A percentile compares a stretch with the other conserved stretches of the same genome.
These are phyloP conservation scores for Anoplopoma fimbria DNA, from an alignment of 2,113 vertebrate genomes.

Conservation along the genomic window DNA sequence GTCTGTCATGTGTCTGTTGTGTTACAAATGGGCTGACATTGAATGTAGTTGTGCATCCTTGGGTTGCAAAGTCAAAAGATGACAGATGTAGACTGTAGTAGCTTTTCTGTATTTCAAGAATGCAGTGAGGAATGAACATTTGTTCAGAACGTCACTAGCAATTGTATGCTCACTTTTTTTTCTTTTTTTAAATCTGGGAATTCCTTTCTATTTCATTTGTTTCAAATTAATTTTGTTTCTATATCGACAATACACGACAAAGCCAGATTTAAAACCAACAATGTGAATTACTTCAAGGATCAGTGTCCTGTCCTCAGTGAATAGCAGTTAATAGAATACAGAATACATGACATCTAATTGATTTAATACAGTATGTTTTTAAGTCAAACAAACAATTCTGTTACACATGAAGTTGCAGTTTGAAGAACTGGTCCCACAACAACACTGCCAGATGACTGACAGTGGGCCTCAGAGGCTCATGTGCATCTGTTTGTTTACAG, in stretches of 20 bases:
- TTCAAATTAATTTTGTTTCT: background rate
- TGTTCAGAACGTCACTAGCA: background rate
- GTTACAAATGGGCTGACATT: background rate
- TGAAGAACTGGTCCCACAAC: slow-evolving; percentile 12
- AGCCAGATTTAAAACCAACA: background rate
- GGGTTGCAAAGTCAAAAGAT: background rate
- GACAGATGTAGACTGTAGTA: background rate
- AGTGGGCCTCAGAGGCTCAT: slow-evolving; percentile 5
- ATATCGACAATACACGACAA: background rate
- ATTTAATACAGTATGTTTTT: background rate
- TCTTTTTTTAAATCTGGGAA: background rate
- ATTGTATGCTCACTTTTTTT: background rate
- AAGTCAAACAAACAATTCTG: background rate
- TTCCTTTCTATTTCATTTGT: background rate
- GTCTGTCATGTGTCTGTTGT: no score
- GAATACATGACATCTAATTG: background rate
- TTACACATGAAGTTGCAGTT: background rate
- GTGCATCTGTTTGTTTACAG: slow-evolving; percentile 61
- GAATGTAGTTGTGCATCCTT: background rate
- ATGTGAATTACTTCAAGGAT: background rate
- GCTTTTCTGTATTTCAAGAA: background rate
- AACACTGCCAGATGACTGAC: slow-evolving; percentile 37
- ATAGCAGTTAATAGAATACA: background rate
- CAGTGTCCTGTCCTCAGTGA: background rate
- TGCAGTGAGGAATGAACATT: background rate